These are phyloP conservation scores for Archocentrus centrarchus DNA, from an alignment of 2,113 vertebrate genomes.

Conservation along the genomic window DNA sequence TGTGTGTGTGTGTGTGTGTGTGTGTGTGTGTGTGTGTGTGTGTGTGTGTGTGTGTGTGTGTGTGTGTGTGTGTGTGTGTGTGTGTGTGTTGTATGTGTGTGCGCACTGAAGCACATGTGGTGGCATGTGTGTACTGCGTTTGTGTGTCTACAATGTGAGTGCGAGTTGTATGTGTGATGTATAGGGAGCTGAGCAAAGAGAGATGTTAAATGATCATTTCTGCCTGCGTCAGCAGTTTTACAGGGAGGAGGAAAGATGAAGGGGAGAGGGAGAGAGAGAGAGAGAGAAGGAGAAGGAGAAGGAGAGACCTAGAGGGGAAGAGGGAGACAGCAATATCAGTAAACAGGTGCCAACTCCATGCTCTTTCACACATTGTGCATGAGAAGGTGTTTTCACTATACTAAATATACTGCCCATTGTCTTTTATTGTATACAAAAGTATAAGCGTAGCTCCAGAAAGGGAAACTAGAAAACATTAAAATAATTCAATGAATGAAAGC, in stretches of 20 bases:
- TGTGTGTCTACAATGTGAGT: constrained; percentile 48
- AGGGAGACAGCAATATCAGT: constrained; percentile 61
- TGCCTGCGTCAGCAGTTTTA: constrained; percentile 81
- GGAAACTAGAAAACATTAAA: neutral
- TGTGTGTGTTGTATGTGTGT: neutral
- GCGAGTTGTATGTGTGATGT: constrained; percentile 64
- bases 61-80: neutral
- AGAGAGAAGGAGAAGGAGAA: neutral
- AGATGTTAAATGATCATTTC: constrained; percentile 78
- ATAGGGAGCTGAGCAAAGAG: constrained; percentile 67
- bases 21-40: neutral
- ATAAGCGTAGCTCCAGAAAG: neutral
- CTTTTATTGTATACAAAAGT: constrained; percentile 18
- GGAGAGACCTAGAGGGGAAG: neutral
- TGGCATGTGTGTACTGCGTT: constrained; percentile 11
- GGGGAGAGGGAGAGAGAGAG: neutral
- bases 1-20: constrained; percentile 12
- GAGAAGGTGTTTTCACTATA: neutral
- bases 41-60: constrained; percentile 2
- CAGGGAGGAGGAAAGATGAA: constrained; percentile 52
- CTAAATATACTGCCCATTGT: neutral
- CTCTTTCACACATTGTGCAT: constrained; percentile 34
- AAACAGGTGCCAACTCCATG: constrained; percentile 72
- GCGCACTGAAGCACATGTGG: constrained; percentile 11
- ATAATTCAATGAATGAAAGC: constrained; percentile 10